These are phyloP conservation scores for Cuculus canorus DNA, from an alignment of 2,797 vertebrate species.

Conservation along the genomic window DNA sequence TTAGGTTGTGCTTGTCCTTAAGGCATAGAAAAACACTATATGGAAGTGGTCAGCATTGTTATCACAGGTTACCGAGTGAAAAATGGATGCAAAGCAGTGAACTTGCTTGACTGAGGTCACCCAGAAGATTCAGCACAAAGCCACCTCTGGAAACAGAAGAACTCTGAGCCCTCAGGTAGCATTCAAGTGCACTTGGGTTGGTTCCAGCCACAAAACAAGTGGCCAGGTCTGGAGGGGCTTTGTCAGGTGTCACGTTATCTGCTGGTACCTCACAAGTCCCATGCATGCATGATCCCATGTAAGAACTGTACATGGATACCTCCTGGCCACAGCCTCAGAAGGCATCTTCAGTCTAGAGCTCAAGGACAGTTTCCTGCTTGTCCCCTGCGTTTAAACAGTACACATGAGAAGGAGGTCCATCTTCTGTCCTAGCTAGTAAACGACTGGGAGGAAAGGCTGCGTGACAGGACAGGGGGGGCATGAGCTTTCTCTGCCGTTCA, in stretches of 20 bases:
- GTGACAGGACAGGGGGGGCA: accelerated
- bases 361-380: background rate
- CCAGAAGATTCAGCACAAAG: background rate
- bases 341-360: background rate
- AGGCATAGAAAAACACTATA: background rate
- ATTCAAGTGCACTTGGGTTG: background rate
- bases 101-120: background rate
- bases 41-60: background rate
- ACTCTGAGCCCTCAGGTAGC: background rate
- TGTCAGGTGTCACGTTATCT: background rate
- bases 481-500: background rate
- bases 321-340: background rate
- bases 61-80: accelerated
- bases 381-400: background rate
- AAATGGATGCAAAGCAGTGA: background rate
- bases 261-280: background rate
- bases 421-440: background rate
- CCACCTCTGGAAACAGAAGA: background rate
- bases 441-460: background rate
- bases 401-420: background rate
- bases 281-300: accelerated
- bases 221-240: background rate
- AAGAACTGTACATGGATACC: background rate
- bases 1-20: background rate
- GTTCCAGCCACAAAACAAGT: background rate